Evolutionary conservation across 2,888 invertebrate genomes (phyloP).

Genomic region (Drosophila anomelani): DNA sequence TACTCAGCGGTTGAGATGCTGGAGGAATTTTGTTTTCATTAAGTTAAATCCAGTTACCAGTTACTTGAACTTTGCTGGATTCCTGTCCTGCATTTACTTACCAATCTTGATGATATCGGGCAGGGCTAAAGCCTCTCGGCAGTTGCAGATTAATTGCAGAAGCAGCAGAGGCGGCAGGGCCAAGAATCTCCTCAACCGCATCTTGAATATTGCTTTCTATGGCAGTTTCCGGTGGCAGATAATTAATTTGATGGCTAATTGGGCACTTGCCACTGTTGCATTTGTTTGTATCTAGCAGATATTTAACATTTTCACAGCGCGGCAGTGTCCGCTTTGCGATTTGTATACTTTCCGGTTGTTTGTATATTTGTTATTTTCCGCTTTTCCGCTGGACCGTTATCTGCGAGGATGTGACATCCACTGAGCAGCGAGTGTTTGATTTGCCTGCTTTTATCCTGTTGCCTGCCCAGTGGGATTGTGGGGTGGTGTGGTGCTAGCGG

Average conservation of each 20-base stretch:
- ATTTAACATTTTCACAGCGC: conserved; percentile 28
- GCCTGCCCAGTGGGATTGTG: conserved; percentile 16
- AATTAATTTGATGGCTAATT: neutral
- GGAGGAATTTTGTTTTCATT: conserved; percentile 12
- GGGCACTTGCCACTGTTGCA: conserved; percentile 11
- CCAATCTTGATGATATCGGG: conserved; percentile 83
- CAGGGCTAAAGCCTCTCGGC: conserved; percentile 60
- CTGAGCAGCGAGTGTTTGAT: conserved; percentile 53
- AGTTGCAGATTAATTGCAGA: conserved; percentile 44
- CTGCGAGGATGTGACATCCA: conserved; percentile 59
- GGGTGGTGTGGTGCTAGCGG: conserved; percentile 23
- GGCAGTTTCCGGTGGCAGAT: conserved; percentile 12
- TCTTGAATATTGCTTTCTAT: conserved; percentile 33
- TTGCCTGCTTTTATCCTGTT: conserved; percentile 71
- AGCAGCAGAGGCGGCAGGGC: conserved; percentile 44
- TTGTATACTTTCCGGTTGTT: neutral
- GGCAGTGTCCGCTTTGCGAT: conserved; percentile 23
- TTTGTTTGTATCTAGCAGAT: neutral
- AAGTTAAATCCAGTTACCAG: neutral
- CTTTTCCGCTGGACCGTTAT: conserved; percentile 13
- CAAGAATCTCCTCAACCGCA: conserved; percentile 40
- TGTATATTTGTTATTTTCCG: neutral
- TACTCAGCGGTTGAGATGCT: conserved; percentile 52
- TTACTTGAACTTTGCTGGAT: neutral
- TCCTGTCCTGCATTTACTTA: conserved; percentile 54